Conservation (phyloP, 2,888 invertebrate genomes). For the Drosophila mercatorum region DNA sequence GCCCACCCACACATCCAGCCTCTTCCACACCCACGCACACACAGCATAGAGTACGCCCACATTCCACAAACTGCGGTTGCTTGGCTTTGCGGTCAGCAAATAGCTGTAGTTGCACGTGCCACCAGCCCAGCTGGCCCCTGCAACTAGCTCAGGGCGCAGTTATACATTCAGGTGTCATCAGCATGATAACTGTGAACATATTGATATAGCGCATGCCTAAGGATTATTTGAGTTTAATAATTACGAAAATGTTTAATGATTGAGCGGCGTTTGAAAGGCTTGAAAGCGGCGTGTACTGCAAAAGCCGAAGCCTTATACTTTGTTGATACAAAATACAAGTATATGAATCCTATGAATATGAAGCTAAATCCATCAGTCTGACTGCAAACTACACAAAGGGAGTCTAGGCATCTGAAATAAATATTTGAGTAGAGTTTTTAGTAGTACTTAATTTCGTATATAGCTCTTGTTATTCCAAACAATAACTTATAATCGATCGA, state of each 20-base stretch:
- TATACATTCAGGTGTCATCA: constrained; percentile 20
- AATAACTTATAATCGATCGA: background rate
- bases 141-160: constrained; percentile 14
- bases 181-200: constrained; percentile 8
- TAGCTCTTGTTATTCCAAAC: background rate
- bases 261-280: background rate
- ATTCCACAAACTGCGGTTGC: constrained; percentile 64
- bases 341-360: background rate
- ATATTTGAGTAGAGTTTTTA: background rate
- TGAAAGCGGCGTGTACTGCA: background rate
- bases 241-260: background rate
- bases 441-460: too few species aligned
- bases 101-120: constrained; percentile 9
- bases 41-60: constrained; percentile 19
- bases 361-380: too few species aligned
- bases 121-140: background rate
- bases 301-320: too few species aligned
- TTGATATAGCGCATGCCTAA: constrained; percentile 5
- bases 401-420: too few species aligned
- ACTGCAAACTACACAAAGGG: too few species aligned
- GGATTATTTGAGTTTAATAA: constrained; percentile 5
- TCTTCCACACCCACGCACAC: background rate
- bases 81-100: constrained; percentile 66
- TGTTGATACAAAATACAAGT: background rate
- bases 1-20: constrained; percentile 3